Evolutionary conservation across 2,888 invertebrate genomes (phyloP), one percentile per base, ranked within the genome.

Genomic region (Pristionchus mayeri): DNA sequence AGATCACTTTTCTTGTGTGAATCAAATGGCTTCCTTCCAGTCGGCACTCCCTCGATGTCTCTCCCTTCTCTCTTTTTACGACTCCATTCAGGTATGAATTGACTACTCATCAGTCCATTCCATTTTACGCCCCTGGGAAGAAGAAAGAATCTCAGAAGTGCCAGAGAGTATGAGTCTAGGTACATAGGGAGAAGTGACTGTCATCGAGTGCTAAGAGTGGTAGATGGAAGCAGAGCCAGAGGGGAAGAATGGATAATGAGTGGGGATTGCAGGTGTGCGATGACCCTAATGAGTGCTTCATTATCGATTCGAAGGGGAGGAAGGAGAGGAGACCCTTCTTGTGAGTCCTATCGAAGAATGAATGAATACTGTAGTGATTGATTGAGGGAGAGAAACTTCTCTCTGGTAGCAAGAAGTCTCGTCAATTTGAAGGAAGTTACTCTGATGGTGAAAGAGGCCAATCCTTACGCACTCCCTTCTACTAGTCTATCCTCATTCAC

Each of bases 201-300:
- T n/a, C n/a, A n/a, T n/a, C n/a, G n/a, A 60, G 60, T 24, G 30
- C 27, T 13, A 27, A 40, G 71, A 71, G 37, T 7, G n/a, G 24
- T 21, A 40, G 71, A 63, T 27, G 67, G 40, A 24, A 24, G 34
- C 7, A 37, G 57, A 57, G 60, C 13, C 60, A 60, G 27, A 60
- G 7, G 60, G 30, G 27, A 60, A 16, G 60, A 60, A 60, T 60
- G 11, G 30, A 30, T 44, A 76, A 48, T 76, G 18, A 44, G n/a
- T 2, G 27, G 24, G 40, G 24, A 79, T 52, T 79, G 16, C 82
- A 89, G 88, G 48, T 89, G 30, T 85, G 86, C 54, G 89, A 89
- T 84, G 88, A 88, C 50, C 85, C 85, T 9, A 84, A 85, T 21
- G 88, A 88, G 57, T 87, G 88, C 67, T 86, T 80, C 75, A 85